phyloP scores from a whole-genome alignment of 2,797 vertebrate species.

The Salmo trutta region DNA sequence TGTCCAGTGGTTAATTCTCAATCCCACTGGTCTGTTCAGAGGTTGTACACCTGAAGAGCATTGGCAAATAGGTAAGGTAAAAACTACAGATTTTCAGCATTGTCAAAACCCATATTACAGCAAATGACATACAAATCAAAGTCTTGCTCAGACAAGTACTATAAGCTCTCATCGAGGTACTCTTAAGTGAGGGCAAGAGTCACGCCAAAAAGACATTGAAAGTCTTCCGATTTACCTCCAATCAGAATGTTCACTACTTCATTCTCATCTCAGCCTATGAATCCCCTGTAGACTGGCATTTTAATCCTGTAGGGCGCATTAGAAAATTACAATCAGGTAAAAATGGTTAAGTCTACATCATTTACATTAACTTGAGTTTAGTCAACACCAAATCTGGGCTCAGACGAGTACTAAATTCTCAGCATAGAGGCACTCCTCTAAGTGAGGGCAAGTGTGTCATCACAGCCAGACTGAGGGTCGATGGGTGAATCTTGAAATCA shows the following conservation, averaged over 20 bases:
- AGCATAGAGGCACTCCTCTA: constrained; percentile 69
- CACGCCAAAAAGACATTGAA: constrained; percentile 56
- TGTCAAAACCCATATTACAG: background rate
- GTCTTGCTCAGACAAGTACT: constrained; percentile 25
- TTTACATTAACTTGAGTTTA: background rate
- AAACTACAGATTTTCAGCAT: background rate
- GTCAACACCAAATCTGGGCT: constrained; percentile 52
- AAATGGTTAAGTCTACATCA: background rate
- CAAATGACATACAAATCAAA: background rate
- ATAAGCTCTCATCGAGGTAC: constrained; percentile 60
- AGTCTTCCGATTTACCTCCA: background rate
- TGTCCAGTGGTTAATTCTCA: background rate
- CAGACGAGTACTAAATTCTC: constrained; percentile 72
- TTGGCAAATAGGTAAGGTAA: background rate
- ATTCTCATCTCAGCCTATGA: background rate
- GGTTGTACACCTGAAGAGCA: background rate
- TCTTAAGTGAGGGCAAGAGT: constrained; percentile 89
- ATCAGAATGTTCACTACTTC: too few species aligned
- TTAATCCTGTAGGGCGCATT: background rate
- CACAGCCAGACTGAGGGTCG: constrained; percentile 65
- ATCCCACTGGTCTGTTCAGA: background rate
- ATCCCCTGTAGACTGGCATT: too few species aligned
- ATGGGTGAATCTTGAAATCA: background rate
- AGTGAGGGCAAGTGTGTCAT: constrained; percentile 92
- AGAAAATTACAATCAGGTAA: too few species aligned